Percentiles rank a stretch among this genome's conserved stretches.
Evolutionary conservation across 2,888 invertebrate genomes (phyloP).

Genomic region (Agrochola lota): DNA sequence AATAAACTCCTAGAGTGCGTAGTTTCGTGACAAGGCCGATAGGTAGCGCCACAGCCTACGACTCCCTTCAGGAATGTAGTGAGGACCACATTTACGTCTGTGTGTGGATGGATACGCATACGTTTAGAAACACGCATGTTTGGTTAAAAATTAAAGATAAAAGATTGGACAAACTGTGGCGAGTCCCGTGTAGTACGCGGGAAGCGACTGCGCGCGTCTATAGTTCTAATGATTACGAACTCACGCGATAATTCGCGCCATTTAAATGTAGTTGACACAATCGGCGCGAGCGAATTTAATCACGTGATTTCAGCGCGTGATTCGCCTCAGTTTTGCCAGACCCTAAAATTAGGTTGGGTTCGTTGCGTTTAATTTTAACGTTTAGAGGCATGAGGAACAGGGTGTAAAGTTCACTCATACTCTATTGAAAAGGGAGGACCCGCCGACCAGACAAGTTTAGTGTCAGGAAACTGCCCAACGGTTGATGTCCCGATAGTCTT

Average conservation of each 20-base stretch:
- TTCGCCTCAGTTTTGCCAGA: not conserved
- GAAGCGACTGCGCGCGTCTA: not conserved
- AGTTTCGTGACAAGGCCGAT: slow-evolving; percentile 32
- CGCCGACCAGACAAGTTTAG: no score
- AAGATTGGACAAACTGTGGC: no score
- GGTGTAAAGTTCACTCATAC: no score
- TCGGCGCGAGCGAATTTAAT: not conserved
- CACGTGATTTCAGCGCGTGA: no score
- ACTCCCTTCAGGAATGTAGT: slow-evolving; percentile 32
- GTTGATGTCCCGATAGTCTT: no score
- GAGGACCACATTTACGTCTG: not conserved
- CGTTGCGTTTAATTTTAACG: not conserved
- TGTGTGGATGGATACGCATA: not conserved
- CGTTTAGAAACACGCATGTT: slow-evolving; percentile 1
- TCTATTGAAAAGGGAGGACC: no score
- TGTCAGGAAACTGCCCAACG: no score
- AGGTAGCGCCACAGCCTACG: slow-evolving; percentile 32
- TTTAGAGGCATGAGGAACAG: no score
- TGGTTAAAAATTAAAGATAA: not conserved
- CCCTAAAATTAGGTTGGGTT: not conserved
- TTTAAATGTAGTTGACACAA: not conserved
- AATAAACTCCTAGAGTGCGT: slow-evolving; percentile 57
- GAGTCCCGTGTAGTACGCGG: not conserved
- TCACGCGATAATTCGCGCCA: not conserved
- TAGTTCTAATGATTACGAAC: not conserved